Evolutionary conservation across 2,888 invertebrate species (phyloP).

Genomic region (Prosopocoilus inquinatus): DNA sequence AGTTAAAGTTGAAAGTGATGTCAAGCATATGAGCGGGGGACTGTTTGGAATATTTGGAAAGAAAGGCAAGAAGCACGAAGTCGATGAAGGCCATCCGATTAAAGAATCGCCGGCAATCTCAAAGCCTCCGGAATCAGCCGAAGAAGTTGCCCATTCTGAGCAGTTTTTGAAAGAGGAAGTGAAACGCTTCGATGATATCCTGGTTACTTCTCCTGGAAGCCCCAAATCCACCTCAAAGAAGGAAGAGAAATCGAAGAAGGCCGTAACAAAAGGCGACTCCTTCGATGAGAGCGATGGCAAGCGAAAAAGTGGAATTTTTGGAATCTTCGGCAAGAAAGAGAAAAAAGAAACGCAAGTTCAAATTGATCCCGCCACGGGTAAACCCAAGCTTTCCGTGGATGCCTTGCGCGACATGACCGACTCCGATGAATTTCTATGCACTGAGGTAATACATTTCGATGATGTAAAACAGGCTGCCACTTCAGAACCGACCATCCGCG

Average conservation of each 20-base stretch:
- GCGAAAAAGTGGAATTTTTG: constrained; percentile 27
- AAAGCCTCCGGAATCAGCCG: too few relatives aligned
- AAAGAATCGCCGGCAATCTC: too few relatives aligned
- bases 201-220: too few relatives aligned
- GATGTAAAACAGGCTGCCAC: too few relatives aligned
- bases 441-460: constrained; percentile 36
- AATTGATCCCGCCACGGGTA: not conserved
- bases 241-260: constrained; percentile 1
- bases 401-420: constrained; percentile 32
- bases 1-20: constrained; percentile 8
- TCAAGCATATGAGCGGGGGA: not conserved
- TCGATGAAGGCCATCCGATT: not conserved
- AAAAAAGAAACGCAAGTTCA: constrained; percentile 17
- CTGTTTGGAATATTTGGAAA: too few relatives aligned
- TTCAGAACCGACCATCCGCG: constrained; percentile 6
- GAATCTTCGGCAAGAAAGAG: constrained; percentile 26
- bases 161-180: constrained; percentile 29
- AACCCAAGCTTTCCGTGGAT: constrained; percentile 13
- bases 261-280: not conserved
- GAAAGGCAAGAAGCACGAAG: not conserved
- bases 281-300: constrained; percentile 19
- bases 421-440: constrained; percentile 30
- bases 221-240: not conserved
- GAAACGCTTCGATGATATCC: constrained; percentile 26
- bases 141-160: constrained; percentile 12